Conservation (phyloP, 2,113 vertebrate species). For the Delphinus delphis region DNA sequence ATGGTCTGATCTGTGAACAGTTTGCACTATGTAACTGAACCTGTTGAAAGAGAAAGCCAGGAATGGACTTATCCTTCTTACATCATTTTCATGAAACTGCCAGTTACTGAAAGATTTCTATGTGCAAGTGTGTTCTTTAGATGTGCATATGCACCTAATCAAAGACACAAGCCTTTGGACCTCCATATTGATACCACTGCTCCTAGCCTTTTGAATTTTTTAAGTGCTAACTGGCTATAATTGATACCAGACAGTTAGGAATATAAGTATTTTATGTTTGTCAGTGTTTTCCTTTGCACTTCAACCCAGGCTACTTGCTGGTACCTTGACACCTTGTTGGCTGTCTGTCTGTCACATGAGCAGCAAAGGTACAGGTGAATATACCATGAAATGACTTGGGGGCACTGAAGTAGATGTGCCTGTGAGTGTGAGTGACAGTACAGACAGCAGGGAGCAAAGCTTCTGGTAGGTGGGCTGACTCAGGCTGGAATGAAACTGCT, state of each 20-base stretch:
- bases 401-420: conserved; percentile 24
- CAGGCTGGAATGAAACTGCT: not conserved
- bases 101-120: conserved; percentile 47
- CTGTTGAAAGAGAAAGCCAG: conserved; percentile 64
- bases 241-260: conserved; percentile 41
- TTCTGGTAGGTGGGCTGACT: not conserved
- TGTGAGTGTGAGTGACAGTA: not conserved
- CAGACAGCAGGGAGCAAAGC: not conserved
- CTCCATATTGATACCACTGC: not conserved
- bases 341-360: not conserved
- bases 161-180: conserved; percentile 47
- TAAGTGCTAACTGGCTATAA: conserved; percentile 53
- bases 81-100: conserved; percentile 63
- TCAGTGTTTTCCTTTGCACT: conserved; percentile 54
- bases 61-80: conserved; percentile 52
- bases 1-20: conserved; percentile 60
- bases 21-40: conserved; percentile 63
- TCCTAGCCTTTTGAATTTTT: not conserved
- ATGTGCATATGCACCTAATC: conserved; percentile 65
- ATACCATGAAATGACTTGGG: not conserved
- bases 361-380: not conserved
- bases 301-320: conserved; percentile 30
- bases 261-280: conserved; percentile 51
- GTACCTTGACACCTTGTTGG: not conserved
- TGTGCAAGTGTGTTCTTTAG: conserved; percentile 41